Evolutionary conservation across 2,888 invertebrate species (phyloP).

Genomic region (Drosophila ustulata): DNA sequence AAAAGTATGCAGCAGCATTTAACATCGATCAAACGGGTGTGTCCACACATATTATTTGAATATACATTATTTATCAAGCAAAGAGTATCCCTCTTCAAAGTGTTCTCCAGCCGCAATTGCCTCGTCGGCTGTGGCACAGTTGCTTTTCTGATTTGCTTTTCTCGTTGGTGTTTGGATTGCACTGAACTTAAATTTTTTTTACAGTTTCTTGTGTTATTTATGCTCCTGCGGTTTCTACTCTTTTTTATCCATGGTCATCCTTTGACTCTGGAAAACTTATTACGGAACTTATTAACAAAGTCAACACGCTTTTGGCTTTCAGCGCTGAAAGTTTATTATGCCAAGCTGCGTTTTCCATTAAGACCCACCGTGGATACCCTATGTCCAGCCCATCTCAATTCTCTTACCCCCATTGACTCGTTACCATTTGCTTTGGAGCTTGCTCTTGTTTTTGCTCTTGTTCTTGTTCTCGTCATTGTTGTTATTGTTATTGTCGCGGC

Average conservation of each 20-base stretch:
- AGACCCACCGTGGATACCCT: conserved; percentile 16
- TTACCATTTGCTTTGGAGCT: conserved; percentile 18
- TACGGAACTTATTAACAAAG: conserved; percentile 80
- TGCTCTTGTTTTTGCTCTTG: conserved; percentile 3
- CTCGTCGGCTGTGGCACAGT: not conserved
- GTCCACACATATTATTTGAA: not conserved
- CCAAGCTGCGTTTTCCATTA: conserved; percentile 71
- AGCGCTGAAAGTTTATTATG: conserved; percentile 70
- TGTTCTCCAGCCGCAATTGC: not conserved
- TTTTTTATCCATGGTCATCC: conserved; percentile 41
- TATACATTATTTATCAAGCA: not conserved
- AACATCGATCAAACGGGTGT: too few relatives aligned
- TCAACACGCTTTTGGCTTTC: conserved; percentile 67
- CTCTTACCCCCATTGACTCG: not conserved
- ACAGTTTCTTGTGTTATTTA: conserved; percentile 58
- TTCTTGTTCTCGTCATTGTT: conserved; percentile 5
- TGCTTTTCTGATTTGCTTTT: conserved; percentile 12
- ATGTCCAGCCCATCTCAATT: not conserved
- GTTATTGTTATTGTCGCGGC: conserved; percentile 19
- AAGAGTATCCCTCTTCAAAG: not conserved
- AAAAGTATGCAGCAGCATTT: too few relatives aligned
- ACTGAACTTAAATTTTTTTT: conserved; percentile 28
- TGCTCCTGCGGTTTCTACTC: conserved; percentile 56
- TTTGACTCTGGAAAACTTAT: conserved; percentile 65
- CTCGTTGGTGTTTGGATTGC: conserved; percentile 24